These are phyloP conservation scores for Hyperoodon ampullatus DNA, from an alignment of 2,113 vertebrate species.

Conservation along the genomic window DNA sequence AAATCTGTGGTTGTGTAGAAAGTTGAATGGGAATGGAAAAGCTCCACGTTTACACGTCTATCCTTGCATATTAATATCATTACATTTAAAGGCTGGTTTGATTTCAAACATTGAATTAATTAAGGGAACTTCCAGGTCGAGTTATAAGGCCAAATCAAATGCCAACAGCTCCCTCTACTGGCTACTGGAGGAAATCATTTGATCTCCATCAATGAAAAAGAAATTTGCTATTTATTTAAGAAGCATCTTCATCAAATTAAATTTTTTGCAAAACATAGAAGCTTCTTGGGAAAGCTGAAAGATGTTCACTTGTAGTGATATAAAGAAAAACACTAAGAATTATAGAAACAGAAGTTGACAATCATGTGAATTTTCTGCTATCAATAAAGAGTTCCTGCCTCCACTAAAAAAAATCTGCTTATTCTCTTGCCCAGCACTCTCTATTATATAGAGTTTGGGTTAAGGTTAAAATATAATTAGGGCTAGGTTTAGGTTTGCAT, in stretches of 20 bases:
- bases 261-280: conserved; percentile 21
- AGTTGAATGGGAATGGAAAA: conserved; percentile 82
- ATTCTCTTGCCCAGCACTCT: not conserved
- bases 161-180: conserved; percentile 87
- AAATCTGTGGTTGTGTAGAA: conserved; percentile 79
- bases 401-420: not conserved
- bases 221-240: conserved; percentile 27
- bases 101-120: conserved; percentile 81
- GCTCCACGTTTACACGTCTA: conserved; percentile 79
- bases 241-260: conserved; percentile 23
- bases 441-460: not conserved
- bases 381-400: not conserved
- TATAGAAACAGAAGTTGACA: not conserved
- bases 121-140: conserved; percentile 46
- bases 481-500: not conserved
- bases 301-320: not conserved
- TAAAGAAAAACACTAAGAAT: not conserved
- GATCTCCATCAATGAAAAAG: not conserved
- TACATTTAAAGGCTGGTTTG: conserved; percentile 79
- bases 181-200: accelerated
- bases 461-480: not conserved
- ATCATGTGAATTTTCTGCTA: not conserved
- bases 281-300: conserved; percentile 21
- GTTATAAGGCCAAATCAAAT: conserved; percentile 72
- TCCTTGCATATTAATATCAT: conserved; percentile 80